Evolutionary conservation across 2,888 invertebrate species (phyloP).

Genomic region (Caenorhabditis uteleia): DNA sequence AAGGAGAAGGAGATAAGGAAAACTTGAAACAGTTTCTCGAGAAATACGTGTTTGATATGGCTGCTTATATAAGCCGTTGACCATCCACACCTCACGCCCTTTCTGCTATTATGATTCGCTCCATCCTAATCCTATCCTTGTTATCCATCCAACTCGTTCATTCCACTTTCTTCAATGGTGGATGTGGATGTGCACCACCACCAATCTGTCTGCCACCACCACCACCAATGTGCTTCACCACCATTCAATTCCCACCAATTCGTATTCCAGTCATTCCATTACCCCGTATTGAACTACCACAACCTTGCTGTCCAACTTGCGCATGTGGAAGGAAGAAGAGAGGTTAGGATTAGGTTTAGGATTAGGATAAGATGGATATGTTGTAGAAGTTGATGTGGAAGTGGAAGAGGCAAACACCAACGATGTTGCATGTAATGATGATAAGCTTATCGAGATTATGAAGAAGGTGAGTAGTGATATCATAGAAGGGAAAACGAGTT

Average conservation of each 20-base stretch:
- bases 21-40: background rate
- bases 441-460: conserved; percentile 26
- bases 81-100: background rate
- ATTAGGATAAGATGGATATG: background rate
- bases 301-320: conserved; percentile 47
- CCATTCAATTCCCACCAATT: conserved; percentile 41
- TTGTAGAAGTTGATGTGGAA: too few relatives aligned
- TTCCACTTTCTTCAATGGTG: conserved; percentile 36
- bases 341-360: background rate
- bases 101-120: background rate
- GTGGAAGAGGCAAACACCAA: conserved; percentile 17
- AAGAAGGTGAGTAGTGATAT: conserved; percentile 9
- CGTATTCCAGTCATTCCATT: conserved; percentile 35
- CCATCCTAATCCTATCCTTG: background rate
- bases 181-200: conserved; percentile 27
- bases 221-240: conserved; percentile 35
- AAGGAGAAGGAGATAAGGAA: conserved; percentile 2
- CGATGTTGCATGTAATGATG: conserved; percentile 31
- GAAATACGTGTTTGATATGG: background rate
- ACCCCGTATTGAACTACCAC: conserved; percentile 39
- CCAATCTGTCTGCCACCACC: conserved; percentile 40
- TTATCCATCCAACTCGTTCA: background rate
- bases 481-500: too few relatives aligned
- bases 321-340: conserved; percentile 51
- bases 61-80: background rate